These are phyloP conservation scores for Sphaerodactylus townsendi DNA, from an alignment of 2,113 vertebrate genomes.

Conservation along the genomic window DNA sequence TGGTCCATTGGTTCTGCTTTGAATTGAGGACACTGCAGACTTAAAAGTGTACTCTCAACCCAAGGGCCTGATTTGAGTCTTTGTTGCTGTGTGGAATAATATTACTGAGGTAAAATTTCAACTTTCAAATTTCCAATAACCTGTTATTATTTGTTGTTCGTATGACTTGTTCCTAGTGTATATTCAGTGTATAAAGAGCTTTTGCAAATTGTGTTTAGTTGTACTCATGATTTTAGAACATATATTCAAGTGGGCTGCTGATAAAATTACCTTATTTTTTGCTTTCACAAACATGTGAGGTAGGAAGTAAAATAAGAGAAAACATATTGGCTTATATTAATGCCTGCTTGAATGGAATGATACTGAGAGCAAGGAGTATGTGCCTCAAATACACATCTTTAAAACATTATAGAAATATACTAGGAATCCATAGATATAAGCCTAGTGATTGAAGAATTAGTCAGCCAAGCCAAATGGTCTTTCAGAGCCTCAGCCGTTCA, in stretches of 20 bases:
- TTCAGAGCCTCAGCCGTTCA: not conserved
- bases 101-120: not conserved
- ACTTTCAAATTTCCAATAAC: conserved; percentile 12
- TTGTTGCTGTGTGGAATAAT: conserved; percentile 1
- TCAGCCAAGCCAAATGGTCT: not conserved
- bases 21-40: not conserved
- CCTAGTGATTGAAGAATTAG: not conserved
- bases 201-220: conserved; percentile 6
- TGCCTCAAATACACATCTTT: conserved; percentile 21
- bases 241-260: not conserved
- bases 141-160: conserved; percentile 8
- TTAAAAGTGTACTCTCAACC: not conserved
- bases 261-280: conserved; percentile 17
- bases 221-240: conserved; percentile 7
- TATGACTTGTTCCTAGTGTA: not conserved
- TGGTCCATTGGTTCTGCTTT: conserved; percentile 8
- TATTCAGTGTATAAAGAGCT: conserved; percentile 5
- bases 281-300: not conserved
- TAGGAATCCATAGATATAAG: not conserved
- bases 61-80: not conserved
- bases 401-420: conserved; percentile 15
- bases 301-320: conserved; percentile 2
- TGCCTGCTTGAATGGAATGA: conserved; percentile 15
- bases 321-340: conserved; percentile 20
- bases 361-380: not conserved